These are phyloP conservation scores for Achlya flavicornis DNA, from an alignment of 2,888 invertebrate species.

Conservation along the genomic window DNA sequence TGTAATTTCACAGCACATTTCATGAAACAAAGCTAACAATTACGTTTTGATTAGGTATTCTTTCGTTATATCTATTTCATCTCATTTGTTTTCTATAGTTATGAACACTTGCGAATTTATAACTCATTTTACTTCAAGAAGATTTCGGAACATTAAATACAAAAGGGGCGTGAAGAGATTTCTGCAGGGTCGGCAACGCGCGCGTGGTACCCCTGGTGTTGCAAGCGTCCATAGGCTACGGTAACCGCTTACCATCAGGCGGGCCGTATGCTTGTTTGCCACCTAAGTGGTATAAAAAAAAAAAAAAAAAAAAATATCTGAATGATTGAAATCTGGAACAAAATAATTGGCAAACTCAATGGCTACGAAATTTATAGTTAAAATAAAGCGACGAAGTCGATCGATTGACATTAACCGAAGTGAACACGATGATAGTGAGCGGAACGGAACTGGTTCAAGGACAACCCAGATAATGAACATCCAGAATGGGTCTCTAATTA, in stretches of 20 bases:
- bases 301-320: too few relatives aligned
- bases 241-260: too few relatives aligned
- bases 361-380: neutral
- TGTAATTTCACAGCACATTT: neutral
- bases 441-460: neutral
- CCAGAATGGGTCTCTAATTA: neutral
- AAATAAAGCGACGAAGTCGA: neutral
- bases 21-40: neutral
- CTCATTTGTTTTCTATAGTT: neutral
- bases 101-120: neutral
- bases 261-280: too few relatives aligned
- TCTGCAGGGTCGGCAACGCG: too few relatives aligned
- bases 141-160: neutral
- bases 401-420: slow-evolving; percentile 4
- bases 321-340: neutral
- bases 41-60: neutral
- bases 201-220: too few relatives aligned
- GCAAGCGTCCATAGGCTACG: too few relatives aligned
- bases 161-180: too few relatives aligned
- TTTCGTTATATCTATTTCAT: neutral
- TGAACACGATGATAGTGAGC: neutral
- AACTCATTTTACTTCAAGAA: neutral
- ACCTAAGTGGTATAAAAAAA: too few relatives aligned
- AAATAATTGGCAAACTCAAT: slow-evolving; percentile 4
- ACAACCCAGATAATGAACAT: neutral